These are phyloP conservation scores for Pachyuromys duprasi DNA, from an alignment of 2,797 vertebrate genomes.

Conservation along the genomic window DNA sequence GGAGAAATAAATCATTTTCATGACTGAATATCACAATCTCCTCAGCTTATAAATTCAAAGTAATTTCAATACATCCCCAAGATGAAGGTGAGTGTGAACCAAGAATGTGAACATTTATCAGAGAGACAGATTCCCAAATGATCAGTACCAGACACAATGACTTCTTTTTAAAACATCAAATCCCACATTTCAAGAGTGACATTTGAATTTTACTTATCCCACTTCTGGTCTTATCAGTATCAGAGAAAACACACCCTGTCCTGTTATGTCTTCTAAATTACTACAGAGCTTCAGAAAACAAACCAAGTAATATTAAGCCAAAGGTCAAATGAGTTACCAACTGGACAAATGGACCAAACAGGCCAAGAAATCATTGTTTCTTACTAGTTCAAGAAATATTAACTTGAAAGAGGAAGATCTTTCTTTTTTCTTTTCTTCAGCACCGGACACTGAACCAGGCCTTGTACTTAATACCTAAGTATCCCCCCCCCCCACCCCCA, in stretches of 20 bases:
- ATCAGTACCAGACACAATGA: not conserved
- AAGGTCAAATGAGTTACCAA: constrained; percentile 42
- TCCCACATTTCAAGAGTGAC: constrained; percentile 10
- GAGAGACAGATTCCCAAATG: not conserved
- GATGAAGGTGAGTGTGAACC: too few species aligned
- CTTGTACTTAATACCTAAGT: too few species aligned
- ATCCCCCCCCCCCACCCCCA: too few species aligned
- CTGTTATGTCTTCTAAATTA: constrained; percentile 47
- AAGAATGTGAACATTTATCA: not conserved
- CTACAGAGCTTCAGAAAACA: constrained; percentile 46
- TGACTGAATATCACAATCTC: constrained; percentile 2
- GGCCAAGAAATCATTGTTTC: constrained; percentile 18
- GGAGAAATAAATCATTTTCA: constrained; percentile 42
- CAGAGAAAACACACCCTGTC: not conserved
- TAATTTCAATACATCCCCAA: constrained; percentile 4
- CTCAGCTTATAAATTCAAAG: constrained; percentile 12
- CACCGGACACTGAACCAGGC: not conserved
- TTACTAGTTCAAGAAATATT: constrained; percentile 26
- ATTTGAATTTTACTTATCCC: constrained; percentile 8
- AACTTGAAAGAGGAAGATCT: constrained; percentile 9
- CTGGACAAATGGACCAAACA: constrained; percentile 20
- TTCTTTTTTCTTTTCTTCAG: not conserved
- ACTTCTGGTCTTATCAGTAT: constrained; percentile 40
- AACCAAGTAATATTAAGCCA: constrained; percentile 48
- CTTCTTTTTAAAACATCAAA: constrained; percentile 20